phyloP scores from a whole-genome alignment of 2,888 invertebrate genomes.

The Ectemnius lituratus region DNA sequence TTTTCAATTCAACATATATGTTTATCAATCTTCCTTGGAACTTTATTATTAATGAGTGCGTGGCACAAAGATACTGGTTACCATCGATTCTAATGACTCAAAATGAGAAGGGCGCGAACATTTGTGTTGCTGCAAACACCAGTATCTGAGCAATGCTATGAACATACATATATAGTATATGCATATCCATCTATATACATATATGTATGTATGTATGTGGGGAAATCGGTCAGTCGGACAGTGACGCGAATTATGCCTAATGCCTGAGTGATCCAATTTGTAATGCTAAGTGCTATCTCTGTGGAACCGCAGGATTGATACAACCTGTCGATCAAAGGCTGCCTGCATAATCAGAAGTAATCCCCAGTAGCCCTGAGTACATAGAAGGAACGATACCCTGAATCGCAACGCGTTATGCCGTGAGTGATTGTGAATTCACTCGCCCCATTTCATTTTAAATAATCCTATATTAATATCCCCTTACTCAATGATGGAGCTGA shows the following conservation, averaged over 20 bases:
- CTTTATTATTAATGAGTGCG: conserved; percentile 44
- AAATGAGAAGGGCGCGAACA: conserved; percentile 48
- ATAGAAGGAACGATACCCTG: not conserved
- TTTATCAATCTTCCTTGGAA: not conserved
- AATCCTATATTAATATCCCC: conserved; percentile 19
- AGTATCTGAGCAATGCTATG: conserved; percentile 28
- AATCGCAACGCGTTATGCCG: too few relatives aligned
- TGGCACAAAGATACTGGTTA: conserved; percentile 42
- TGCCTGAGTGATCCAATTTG: conserved; percentile 42
- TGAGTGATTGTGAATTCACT: too few relatives aligned
- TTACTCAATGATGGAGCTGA: not conserved
- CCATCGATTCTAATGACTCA: conserved; percentile 57
- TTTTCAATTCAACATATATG: too few relatives aligned
- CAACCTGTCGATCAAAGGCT: conserved; percentile 15
- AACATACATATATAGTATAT: conserved; percentile 9
- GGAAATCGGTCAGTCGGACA: conserved; percentile 33
- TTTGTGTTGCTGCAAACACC: conserved; percentile 34
- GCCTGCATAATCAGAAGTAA: not conserved
- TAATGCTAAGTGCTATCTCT: conserved; percentile 36
- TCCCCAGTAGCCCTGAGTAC: not conserved
- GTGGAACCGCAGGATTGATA: conserved; percentile 19
- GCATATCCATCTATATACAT: not conserved
- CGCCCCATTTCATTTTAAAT: conserved; percentile 35
- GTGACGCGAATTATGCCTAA: conserved; percentile 42
- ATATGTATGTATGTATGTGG: not conserved